These are phyloP conservation scores for Chrysemys picta DNA, from an alignment of 2,113 vertebrate genomes.

Conservation along the genomic window DNA sequence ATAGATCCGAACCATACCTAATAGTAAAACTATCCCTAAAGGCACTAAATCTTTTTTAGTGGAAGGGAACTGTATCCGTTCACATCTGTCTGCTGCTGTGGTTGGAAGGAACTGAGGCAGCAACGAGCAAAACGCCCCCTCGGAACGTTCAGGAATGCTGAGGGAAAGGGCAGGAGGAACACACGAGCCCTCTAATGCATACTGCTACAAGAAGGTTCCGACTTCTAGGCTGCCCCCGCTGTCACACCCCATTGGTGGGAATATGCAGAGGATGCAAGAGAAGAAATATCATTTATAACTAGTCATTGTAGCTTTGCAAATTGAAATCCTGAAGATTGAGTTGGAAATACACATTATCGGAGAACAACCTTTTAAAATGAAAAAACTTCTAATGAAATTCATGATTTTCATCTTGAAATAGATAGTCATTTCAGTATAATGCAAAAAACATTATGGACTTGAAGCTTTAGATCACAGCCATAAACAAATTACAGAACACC, in stretches of 20 bases:
- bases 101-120: not conserved
- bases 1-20: not conserved
- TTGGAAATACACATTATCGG: slow-evolving; percentile 28
- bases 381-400: not conserved
- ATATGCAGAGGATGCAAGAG: not conserved
- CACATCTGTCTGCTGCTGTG: not conserved
- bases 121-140: not conserved
- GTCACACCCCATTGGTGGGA: not conserved
- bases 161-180: not conserved
- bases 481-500: not conserved
- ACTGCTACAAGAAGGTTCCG: not conserved
- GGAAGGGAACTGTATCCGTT: not conserved
- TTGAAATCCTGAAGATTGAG: not conserved
- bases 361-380: slow-evolving; percentile 9
- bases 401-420: not conserved
- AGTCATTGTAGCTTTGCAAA: not conserved
- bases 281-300: not conserved
- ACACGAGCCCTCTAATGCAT: not conserved
- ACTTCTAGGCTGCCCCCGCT: not conserved
- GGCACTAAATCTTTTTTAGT: not conserved
- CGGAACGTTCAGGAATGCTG: not conserved
- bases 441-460: not conserved
- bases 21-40: not conserved
- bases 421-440: slow-evolving; percentile 3
- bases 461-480: not conserved